Evolutionary conservation across 1,140 invertebrate genomes (phyloP), one percentile per base, ranked within the genome.

Genomic region (Hyposmocoma kahamanoa): DNA sequence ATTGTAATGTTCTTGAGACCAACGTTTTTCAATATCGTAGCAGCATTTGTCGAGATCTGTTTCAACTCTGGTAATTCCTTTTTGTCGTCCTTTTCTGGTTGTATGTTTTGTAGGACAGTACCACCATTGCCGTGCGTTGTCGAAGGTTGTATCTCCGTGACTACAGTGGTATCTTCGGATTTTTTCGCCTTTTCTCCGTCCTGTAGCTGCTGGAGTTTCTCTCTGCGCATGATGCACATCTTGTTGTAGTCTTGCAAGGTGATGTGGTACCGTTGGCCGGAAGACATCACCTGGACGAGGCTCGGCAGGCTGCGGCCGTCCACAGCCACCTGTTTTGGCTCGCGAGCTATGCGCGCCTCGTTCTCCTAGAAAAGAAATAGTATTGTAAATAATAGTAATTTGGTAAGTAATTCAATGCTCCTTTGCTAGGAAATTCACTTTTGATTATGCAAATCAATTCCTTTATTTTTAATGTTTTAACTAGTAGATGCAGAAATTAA

Each of bases 221-320:
- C 90, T 1, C 89, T 74, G 0, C 90, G 87, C 53, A 91, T 87
- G 13, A 90, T 87, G 62, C 90, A 91, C 90, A 92, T 91, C 53
- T 90, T 90, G 62, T 92, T 91, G 78, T 92, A 92, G 62, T 92
- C 91, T 47, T 91, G 89, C 21, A 91, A 86, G 8, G 90, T 90
- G 44, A 92, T 91, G 70, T 91, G 90, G 61, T 91, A 92, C 1
- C 90, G 88, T 62, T 90, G 90, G 6, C 90, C 90, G 4, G 88
- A 87, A 3, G 90, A 91, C 57, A 90, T 88, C 10, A 92, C 90
- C 63, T 91, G 88, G 0, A 90, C 89, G 10, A 90, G 59, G 21
- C 84, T 87, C 2, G 89, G 88, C 22, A 89, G 56, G 9, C 74
- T 70, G 5, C 89, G 84, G 0, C 89, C 89, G 58, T 90, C 89